Evolutionary conservation across 2,888 invertebrate genomes (phyloP), one percentile per base, ranked within the genome.

Genomic region (Eupithecia tripunctaria): DNA sequence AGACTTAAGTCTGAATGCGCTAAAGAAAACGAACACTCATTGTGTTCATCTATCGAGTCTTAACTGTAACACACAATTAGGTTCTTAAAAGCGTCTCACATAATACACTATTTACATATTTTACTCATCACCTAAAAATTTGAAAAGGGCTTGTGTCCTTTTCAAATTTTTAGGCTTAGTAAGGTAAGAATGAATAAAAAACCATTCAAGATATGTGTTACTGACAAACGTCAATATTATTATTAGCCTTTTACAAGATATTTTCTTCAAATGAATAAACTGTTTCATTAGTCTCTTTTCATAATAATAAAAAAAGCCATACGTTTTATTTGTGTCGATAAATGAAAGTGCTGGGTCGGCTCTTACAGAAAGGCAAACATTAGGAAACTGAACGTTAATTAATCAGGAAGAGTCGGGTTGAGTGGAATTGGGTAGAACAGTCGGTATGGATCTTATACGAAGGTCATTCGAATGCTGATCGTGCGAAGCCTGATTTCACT

Each of bases 191-290:
- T 29, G 60, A 60, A 60, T 62, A 62, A 62, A 62, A 63, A 36
- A 63, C 21, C n/a, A 63, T 62, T 62, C 15, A n/a, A 63, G 1
- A 14, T 7, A 36, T 3, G 18, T 62, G 8, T 63, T 60, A 63
- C 3, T 62, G 62, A 62, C 32, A 32, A 36, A 63, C 62, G n/a
- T n/a, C n/a, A 63, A 63, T 63, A 62, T 63, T 63, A n/a, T 36
- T n/a, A 63, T 36, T 36, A 63, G 4, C 12, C 29, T 36, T 63
- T 63, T 36, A 36, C 21, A 21, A 36, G 12, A 0, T 14, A 29
- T 63, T 56, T 56, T 36, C 36, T 63, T 36, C n/a, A 12, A n/a
- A 36, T 36, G 29, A 60, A 60, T 36, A 32, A 32, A 32, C 62
- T 29, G 21, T 32, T 18, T 32, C 36, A 36, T 63, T 32, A 36